Base-by-base conservation (phyloP, 2,888 invertebrate genomes). In the Tenthredo livida region DNA sequence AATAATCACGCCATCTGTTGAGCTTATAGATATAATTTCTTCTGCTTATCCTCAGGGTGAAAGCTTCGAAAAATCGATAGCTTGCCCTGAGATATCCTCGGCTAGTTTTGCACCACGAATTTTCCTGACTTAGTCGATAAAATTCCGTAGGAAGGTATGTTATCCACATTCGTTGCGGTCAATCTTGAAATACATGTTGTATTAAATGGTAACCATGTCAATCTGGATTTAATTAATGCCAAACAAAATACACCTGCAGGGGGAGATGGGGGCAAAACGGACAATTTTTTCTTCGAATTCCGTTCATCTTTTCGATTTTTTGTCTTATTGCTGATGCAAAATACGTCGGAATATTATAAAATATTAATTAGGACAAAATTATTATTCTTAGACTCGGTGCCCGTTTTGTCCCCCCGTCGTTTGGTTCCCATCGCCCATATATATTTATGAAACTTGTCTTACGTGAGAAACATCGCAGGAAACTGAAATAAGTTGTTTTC, bases 1-100 rank as follows among this genome's bases (percentile, higher is more conserved):
- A 61, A 61, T 25, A 33, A 54, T 29, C 47, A 12, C n/a, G 29
- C 77, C 77, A 77, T 77, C 77, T 77, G 77, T 54, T 54, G 77
- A 77, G 50, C 17, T 50, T 33, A 1, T 33, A 1, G 12, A 29
- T 54, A 33, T 15, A 54, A 73, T 21, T 43, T 33, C 47, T 9
- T 29, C 17, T 50, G 54, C 9, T 50, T 54, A 37, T 37, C 9
- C 17, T 77, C 15, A 9, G 54, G 50, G 54, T 17, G 25, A 33
- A 77, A 54, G 77, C 33, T 25, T 21, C 9, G 50, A 7, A 54
- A 54, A 77, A 77, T 77, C 77, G 77, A 77, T 77, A 54, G 29
- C 5, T 29, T 54, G 10, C 10, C 7, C 50, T 54, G 6, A 10
- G 33, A 33, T 77, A 75, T 37, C 9, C 25, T 75, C 50, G 0